Evolutionary conservation across 2,113 vertebrate species (phyloP).

Genomic region (Gulo gulo): DNA sequence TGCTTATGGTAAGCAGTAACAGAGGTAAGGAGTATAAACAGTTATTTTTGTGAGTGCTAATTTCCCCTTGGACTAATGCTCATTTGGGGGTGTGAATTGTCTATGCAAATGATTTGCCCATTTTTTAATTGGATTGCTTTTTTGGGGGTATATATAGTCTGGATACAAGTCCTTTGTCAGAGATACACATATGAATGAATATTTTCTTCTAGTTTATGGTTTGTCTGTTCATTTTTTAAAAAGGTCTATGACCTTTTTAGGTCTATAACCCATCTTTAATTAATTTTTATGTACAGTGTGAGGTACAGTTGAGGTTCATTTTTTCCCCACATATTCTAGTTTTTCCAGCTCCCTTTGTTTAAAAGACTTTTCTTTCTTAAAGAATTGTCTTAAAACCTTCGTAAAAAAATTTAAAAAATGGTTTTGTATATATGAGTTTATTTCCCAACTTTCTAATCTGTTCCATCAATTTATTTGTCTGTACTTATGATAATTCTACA

Average conservation of each 20-base stretch:
- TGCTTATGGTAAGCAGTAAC: neutral
- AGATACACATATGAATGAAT: neutral
- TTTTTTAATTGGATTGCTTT: neutral
- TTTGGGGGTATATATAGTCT: neutral
- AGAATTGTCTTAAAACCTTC: neutral
- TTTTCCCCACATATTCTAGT: neutral
- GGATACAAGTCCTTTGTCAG: neutral
- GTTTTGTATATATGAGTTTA: neutral
- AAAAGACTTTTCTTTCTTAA: neutral
- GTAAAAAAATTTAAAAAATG: neutral
- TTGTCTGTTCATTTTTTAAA: neutral
- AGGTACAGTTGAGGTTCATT: neutral
- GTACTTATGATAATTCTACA: neutral
- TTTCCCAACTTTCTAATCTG: neutral
- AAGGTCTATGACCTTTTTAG: neutral
- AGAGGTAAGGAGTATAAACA: neutral
- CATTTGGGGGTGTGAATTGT: neutral
- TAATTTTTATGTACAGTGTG: neutral
- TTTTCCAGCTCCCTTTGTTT: neutral
- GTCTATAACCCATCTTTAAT: neutral
- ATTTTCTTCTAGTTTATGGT: neutral
- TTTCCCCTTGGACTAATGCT: neutral
- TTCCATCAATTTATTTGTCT: neutral
- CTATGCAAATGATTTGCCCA: neutral
- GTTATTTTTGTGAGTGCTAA: neutral